Evolutionary conservation across 2,888 invertebrate species (phyloP), one percentile per base, ranked within the genome.

Genomic region (Alentia gelatinosa): DNA sequence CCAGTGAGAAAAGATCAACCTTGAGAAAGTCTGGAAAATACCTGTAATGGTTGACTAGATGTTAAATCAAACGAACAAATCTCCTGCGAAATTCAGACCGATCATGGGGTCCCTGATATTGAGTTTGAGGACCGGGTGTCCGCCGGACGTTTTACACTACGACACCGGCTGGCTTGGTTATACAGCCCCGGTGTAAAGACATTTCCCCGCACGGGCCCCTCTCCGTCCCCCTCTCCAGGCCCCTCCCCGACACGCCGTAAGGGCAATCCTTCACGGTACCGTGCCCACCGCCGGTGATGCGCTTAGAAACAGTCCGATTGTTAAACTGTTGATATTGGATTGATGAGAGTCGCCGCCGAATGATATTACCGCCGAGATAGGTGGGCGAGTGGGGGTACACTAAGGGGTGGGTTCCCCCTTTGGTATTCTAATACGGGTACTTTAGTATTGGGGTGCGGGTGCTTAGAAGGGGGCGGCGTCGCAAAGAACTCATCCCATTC

Each of bases 371-470:
- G 26, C 15, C 5, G n/a, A 33, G 30, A 39, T 35, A 9, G 79
- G 9, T 35, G 12, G 37, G 79, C 3, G 79, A 39, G 35, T 35
- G 79, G 79, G 68, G 30, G 68, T 12, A 68, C 5, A n/a, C n/a
- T 19, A 5, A 23, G n/a, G 12, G 35, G 75, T 5, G 7, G 75
- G 75, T 7, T 30, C 75, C 9, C 33, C 75, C 12, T 37, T 79
- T 79, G 9, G 39, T 79, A 79, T 79, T 35, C 1, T 79, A 79
- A 79, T 79, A 79, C 23, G 37, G 35, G 79, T 5, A 15, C 79
- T 35, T 79, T 68, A 26, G 68, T 23, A 9, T 74, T 63, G 9
- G 79, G 79, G 79, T 79, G 79, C 74, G 74, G 74, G 74, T 74
- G 23, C 74, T 74, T 74, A 74, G 30, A 33, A 74, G 23, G 68